These are phyloP conservation scores for Planococcus citri DNA, from an alignment of 1,140 invertebrate genomes.

Conservation along the genomic window DNA sequence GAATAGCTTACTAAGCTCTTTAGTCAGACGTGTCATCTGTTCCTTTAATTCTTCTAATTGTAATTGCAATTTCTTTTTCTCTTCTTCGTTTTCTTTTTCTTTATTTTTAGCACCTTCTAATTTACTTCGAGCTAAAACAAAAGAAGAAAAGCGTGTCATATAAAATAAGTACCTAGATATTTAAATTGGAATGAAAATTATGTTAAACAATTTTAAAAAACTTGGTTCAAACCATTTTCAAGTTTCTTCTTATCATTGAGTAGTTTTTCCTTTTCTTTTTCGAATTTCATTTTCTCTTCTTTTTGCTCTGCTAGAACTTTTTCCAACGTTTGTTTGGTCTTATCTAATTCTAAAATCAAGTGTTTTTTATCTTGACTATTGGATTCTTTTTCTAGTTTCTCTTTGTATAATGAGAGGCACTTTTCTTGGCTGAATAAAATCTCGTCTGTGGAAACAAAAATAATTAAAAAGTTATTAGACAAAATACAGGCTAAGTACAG, in stretches of 20 bases:
- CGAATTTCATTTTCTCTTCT: conserved; percentile 39
- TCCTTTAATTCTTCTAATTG: conserved; percentile 34
- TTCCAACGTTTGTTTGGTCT: conserved; percentile 37
- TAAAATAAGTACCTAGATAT: background rate
- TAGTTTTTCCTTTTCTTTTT: conserved; percentile 38
- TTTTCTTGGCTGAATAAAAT: background rate
- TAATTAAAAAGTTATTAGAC: background rate
- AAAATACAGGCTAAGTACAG: background rate
- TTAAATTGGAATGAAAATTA: no score
- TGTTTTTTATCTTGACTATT: background rate
- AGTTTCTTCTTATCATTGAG: conserved; percentile 28
- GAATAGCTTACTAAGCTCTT: conserved; percentile 29
- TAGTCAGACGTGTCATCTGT: conserved; percentile 40
- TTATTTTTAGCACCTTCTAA: conserved; percentile 24
- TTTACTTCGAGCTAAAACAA: background rate
- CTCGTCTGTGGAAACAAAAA: background rate
- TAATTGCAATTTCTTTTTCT: conserved; percentile 34
- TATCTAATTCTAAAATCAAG: conserved; percentile 33
- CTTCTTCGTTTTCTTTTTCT: conserved; percentile 32
- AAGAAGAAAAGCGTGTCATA: no score
- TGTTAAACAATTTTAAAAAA: no score
- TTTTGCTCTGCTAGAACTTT: conserved; percentile 37
- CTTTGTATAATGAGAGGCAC: background rate
- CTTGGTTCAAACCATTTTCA: conserved; percentile 21
- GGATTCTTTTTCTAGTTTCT: background rate